A percentile compares a stretch with the other conserved stretches of the same genome.
These are phyloP conservation scores for Bombycilla garrulus DNA, from an alignment of 2,113 vertebrate species.

Conservation along the genomic window DNA sequence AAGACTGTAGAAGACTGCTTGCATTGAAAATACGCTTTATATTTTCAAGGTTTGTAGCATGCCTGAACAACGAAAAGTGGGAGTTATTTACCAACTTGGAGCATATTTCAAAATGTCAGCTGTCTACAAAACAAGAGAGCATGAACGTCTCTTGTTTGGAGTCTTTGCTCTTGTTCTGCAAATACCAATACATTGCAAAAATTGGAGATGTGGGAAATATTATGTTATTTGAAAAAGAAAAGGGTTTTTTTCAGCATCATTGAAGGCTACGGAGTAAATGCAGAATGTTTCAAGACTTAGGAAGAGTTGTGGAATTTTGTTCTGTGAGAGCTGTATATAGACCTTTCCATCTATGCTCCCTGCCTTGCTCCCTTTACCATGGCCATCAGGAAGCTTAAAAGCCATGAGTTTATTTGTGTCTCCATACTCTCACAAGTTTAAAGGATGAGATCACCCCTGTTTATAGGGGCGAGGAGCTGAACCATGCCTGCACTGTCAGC, in stretches of 20 bases:
- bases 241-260: not conserved
- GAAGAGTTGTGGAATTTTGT: not conserved
- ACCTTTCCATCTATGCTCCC: not conserved
- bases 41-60: not conserved
- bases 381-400: not conserved
- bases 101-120: not conserved
- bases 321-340: not conserved
- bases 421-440: not conserved
- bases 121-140: not conserved
- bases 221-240: not conserved
- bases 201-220: not conserved
- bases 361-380: not conserved
- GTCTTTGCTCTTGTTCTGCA: not conserved
- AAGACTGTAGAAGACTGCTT: not conserved
- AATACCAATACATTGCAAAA: not conserved
- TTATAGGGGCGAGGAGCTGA: not conserved
- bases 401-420: not conserved
- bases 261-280: not conserved
- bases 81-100: not conserved
- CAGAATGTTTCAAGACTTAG: not conserved
- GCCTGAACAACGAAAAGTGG: not conserved
- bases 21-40: not conserved
- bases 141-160: not conserved
- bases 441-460: not conserved
- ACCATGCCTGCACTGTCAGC: not conserved